These are phyloP conservation scores for Papilio helenus DNA, from an alignment of 1,140 invertebrate species.

Conservation along the genomic window DNA sequence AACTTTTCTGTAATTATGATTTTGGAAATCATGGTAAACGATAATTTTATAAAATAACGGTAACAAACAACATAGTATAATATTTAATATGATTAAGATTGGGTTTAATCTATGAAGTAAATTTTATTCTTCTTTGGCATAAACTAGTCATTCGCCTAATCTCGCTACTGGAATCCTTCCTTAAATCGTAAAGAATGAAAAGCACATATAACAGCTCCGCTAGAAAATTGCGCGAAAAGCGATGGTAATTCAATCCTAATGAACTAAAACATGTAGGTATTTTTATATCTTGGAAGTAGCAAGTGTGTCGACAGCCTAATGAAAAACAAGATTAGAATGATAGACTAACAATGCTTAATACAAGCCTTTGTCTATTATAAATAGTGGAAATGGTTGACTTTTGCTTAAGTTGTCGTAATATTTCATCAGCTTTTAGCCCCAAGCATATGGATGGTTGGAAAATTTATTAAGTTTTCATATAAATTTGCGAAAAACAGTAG, in stretches of 20 bases:
- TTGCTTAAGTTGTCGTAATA: constrained; percentile 37
- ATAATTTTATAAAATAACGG: not conserved
- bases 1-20: not conserved
- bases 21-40: not conserved
- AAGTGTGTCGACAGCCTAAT: constrained; percentile 35
- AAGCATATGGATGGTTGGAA: constrained; percentile 13
- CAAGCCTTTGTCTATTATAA: constrained; percentile 60
- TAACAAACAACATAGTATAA: too few relatives aligned
- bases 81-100: too few relatives aligned
- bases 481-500: too few relatives aligned
- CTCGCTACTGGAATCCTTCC: too few relatives aligned
- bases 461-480: not conserved
- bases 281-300: not conserved
- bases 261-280: not conserved
- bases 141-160: too few relatives aligned
- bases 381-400: not conserved
- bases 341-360: constrained; percentile 60
- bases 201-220: not conserved
- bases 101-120: too few relatives aligned
- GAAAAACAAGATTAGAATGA: constrained; percentile 66
- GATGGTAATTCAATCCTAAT: not conserved
- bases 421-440: constrained; percentile 41
- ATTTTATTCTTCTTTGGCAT: too few relatives aligned
- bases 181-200: not conserved
- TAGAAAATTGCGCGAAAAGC: not conserved